Evolutionary conservation across 2,888 invertebrate species (phyloP), one percentile per base, ranked within the genome.

Genomic region (Cryptops parisi): DNA sequence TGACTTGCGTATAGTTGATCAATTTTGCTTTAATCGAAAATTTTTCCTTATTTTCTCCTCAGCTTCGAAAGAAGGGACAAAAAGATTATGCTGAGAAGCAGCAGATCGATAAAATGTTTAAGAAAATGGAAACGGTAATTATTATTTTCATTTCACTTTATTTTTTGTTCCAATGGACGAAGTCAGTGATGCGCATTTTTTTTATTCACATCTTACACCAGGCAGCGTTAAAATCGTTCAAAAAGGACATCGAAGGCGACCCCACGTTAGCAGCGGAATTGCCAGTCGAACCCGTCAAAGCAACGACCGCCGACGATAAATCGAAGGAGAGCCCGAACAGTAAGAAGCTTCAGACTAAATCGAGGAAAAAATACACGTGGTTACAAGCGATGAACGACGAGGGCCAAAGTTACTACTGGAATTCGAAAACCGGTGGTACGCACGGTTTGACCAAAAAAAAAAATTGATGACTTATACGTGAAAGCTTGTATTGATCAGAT

Each of bases 71-170:
- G 64, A 84, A 81, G 63, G 88, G 87, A 66, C 76, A 81, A 3
- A 83, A 84, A 62, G 81, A 86, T 51, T 81, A 81, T 57, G 82
- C 84, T 63, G 81, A 81, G 59, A 78, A 81, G 58, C 77, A 80
- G 59, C 84, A 86, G 69, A 76, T 83, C 63, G 84, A 86, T 24
- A 63, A 64, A 50, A 83, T 88, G 55, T 77, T 94, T 59, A 79
- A 79, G 58, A 82, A 83, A 69, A 93, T 94, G 85, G 93, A 94
- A 71, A n/a, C n/a, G n/a, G n/a, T n/a, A n/a, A n/a, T n/a, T n/a
- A n/a, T n/a, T n/a, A n/a, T n/a, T n/a, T n/a, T n/a, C n/a, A n/a
- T n/a, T n/a, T n/a, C n/a, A n/a, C n/a, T n/a, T n/a, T n/a, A n/a
- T n/a, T n/a, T n/a, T n/a, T n/a, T n/a, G n/a, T n/a, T n/a, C n/a